Percentiles rank a stretch among this genome's conserved stretches.
Evolutionary conservation across 2,797 vertebrate species (phyloP).

Genomic region (Eulemur mongoz): DNA sequence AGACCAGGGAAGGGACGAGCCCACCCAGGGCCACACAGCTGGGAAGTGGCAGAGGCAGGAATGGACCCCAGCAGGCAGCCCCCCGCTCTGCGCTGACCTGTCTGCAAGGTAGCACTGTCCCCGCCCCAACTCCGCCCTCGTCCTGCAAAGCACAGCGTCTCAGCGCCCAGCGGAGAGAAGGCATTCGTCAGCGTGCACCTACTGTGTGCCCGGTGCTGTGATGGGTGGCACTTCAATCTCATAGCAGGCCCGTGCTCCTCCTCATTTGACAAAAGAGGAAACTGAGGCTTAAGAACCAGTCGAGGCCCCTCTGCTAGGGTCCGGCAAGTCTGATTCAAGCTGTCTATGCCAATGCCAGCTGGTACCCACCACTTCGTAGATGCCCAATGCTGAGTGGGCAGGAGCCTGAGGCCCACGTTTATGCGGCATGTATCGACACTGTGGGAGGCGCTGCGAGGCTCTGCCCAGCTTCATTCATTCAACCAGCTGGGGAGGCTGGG

Average conservation of each 20-base stretch:
- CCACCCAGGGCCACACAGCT: background rate
- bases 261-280: background rate
- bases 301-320: background rate
- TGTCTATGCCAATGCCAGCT: background rate
- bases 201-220: fast-evolving
- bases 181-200: fast-evolving
- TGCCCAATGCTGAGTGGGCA: background rate
- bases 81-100: background rate
- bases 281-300: background rate
- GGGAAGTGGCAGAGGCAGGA: background rate
- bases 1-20: background rate
- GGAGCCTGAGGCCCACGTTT: background rate
- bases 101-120: fast-evolving
- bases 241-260: background rate
- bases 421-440: fast-evolving
- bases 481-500: background rate
- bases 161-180: background rate
- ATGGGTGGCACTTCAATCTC: fast-evolving
- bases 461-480: background rate
- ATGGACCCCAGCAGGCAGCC: background rate
- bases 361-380: background rate
- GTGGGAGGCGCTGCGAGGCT: background rate
- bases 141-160: fast-evolving
- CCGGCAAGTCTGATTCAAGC: background rate
- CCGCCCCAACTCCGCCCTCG: background rate